phyloP scores from a whole-genome alignment of 2,113 vertebrate genomes.

The Chionodraco myersi region DNA sequence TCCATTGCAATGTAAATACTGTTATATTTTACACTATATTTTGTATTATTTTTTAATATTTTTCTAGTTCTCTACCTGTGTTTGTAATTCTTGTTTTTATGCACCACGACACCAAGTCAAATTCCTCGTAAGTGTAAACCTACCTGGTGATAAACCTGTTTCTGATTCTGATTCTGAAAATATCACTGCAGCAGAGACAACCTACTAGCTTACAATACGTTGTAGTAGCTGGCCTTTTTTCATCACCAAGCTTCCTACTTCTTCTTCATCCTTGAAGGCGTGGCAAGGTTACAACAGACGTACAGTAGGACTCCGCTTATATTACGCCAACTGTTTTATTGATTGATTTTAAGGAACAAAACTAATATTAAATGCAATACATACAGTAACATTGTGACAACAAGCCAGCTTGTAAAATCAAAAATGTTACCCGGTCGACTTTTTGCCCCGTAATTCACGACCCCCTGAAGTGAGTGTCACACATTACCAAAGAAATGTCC shows the following conservation, averaged over 20 bases:
- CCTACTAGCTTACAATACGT: constrained; percentile 20
- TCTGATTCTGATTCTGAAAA: no score
- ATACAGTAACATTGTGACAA: neutral
- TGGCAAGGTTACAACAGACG: constrained; percentile 23
- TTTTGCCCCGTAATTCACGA: no score
- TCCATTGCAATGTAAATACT: no score
- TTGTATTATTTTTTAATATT: no score
- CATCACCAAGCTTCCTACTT: neutral
- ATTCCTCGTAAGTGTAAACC: no score
- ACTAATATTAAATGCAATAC: neutral
- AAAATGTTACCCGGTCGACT: no score
- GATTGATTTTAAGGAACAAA: constrained; percentile 1
- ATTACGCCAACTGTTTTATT: constrained; percentile 21
- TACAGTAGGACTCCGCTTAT: neutral
- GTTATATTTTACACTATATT: no score
- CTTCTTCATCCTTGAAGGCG: constrained; percentile 34
- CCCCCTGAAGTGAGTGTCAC: constrained; percentile 4
- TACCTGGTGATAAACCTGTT: no score
- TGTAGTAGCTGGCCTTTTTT: constrained; percentile 24
- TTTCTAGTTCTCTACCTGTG: no score
- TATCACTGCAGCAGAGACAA: constrained; percentile 11
- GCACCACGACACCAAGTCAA: no score
- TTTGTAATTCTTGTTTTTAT: no score
- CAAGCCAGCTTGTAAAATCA: neutral
- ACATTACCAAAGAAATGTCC: constrained; percentile 48